Evolutionary conservation across 2,888 invertebrate species (phyloP).

Genomic region (Drosophila koepferae): DNA sequence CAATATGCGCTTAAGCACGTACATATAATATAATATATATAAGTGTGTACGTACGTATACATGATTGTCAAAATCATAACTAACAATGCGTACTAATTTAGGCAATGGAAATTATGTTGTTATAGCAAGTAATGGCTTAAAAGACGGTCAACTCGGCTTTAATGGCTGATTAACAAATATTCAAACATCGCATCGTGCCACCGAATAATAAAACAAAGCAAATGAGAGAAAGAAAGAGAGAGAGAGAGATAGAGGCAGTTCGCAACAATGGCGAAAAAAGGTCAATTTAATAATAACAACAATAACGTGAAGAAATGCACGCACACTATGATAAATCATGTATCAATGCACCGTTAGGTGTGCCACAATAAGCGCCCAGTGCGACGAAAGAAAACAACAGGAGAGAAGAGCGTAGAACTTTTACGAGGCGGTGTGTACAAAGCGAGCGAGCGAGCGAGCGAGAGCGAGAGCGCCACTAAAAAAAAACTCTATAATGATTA

Average conservation of each 20-base stretch:
- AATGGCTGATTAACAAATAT: constrained; percentile 60
- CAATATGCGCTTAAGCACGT: not conserved
- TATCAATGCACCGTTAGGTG: constrained; percentile 75
- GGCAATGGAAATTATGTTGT: constrained; percentile 58
- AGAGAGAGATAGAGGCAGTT: constrained; percentile 27
- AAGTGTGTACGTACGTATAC: not conserved
- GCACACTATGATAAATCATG: constrained; percentile 19
- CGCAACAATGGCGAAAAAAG: constrained; percentile 66
- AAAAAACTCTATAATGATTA: constrained; percentile 43
- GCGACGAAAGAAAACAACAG: constrained; percentile 9
- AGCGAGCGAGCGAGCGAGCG: constrained; percentile 42
- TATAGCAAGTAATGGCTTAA: constrained; percentile 44
- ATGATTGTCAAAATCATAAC: constrained; percentile 11
- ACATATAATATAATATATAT: not conserved
- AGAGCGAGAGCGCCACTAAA: constrained; percentile 13
- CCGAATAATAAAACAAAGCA: constrained; percentile 42
- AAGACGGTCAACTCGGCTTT: constrained; percentile 42
- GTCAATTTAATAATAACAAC: constrained; percentile 76
- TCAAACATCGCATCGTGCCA: constrained; percentile 49
- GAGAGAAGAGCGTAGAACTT: constrained; percentile 29
- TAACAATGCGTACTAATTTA: constrained; percentile 71
- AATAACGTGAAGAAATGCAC: constrained; percentile 38
- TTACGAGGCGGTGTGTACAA: constrained; percentile 62
- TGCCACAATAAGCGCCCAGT: constrained; percentile 59
- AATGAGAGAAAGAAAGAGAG: constrained; percentile 24